Evolutionary conservation across 2,888 invertebrate species (phyloP).

Genomic region (Cantharis rufa): DNA sequence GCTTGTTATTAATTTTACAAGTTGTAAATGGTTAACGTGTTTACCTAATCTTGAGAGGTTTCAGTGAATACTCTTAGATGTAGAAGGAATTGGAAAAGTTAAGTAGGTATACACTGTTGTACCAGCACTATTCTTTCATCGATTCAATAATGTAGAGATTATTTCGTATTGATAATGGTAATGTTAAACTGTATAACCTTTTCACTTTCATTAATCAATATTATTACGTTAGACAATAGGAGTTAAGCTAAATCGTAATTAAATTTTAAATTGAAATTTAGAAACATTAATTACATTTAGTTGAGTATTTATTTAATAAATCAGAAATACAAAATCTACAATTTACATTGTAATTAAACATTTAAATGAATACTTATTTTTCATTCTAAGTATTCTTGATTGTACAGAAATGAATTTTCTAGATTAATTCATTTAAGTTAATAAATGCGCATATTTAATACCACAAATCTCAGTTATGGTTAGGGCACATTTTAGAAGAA

Average conservation of each 20-base stretch:
- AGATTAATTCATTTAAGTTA: constrained; percentile 15
- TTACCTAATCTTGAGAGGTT: too few relatives aligned
- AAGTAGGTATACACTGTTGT: background rate
- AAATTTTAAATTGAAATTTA: background rate
- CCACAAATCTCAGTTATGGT: constrained; percentile 2
- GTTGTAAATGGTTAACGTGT: too few relatives aligned
- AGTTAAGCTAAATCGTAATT: background rate
- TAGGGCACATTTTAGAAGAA: background rate
- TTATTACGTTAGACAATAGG: background rate
- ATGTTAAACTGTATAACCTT: background rate
- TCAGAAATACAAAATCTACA: background rate
- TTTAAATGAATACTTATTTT: constrained; percentile 9
- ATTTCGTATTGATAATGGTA: background rate
- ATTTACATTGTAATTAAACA: constrained; percentile 20
- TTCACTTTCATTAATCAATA: background rate
- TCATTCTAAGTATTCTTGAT: background rate
- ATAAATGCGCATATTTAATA: constrained; percentile 13
- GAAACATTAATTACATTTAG: background rate
- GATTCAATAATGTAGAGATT: background rate
- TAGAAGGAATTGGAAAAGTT: background rate
- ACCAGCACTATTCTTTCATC: background rate
- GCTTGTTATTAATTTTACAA: too few relatives aligned
- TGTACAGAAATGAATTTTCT: constrained; percentile 6
- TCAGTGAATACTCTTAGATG: too few relatives aligned
- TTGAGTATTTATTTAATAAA: constrained; percentile 1